phyloP scores from a whole-genome alignment of 2,888 invertebrate genomes.

The Trachelus troglodyta region DNA sequence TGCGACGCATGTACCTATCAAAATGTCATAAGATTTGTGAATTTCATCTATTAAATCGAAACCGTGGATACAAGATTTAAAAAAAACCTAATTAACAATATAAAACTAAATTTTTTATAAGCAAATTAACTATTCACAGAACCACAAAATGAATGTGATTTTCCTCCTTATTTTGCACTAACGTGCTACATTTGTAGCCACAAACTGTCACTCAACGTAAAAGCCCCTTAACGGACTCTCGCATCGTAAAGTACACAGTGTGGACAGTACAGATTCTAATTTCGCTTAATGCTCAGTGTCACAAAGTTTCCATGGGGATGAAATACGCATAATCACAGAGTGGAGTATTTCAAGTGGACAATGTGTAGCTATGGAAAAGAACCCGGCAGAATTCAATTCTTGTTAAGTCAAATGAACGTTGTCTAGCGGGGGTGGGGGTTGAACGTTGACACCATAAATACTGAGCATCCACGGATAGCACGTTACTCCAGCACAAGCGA shows the following conservation, averaged over 20 bases:
- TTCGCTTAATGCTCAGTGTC: too few relatives aligned
- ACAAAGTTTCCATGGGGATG: background rate
- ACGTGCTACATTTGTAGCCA: background rate
- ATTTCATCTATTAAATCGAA: background rate
- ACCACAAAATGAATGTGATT: background rate
- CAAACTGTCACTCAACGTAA: background rate
- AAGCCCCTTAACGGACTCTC: background rate
- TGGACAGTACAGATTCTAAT: too few relatives aligned
- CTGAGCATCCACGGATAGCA: constrained; percentile 26
- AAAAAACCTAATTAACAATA: too few relatives aligned
- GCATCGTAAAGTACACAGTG: background rate
- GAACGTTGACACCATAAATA: constrained; percentile 37
- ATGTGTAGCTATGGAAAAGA: constrained; percentile 17
- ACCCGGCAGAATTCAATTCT: constrained; percentile 3
- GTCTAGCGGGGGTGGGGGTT: background rate
- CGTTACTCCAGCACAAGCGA: constrained; percentile 31
- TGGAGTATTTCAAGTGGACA: background rate
- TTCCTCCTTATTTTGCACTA: background rate
- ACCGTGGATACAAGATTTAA: background rate
- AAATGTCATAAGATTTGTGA: background rate
- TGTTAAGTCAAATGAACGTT: constrained; percentile 6
- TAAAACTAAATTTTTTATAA: background rate
- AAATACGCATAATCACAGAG: background rate
- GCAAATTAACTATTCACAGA: background rate
- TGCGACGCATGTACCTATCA: constrained; percentile 21